Evolutionary conservation across 2,888 invertebrate species (phyloP).

Genomic region (Dynastes maya): DNA sequence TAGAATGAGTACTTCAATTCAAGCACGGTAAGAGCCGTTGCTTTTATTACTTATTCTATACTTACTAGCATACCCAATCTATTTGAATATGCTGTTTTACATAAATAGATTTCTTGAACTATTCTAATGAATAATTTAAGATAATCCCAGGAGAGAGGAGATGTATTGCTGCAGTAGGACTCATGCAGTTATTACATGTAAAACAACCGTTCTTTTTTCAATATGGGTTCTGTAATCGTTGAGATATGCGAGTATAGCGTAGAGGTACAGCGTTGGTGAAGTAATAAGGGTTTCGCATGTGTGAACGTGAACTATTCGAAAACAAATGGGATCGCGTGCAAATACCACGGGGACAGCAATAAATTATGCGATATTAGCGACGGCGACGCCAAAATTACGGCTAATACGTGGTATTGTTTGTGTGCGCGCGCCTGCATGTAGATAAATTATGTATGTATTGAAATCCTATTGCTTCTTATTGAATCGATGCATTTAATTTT

Average conservation of each 20-base stretch:
- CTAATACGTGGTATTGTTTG: conserved; percentile 26
- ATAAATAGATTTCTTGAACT: no score
- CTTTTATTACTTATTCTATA: no score
- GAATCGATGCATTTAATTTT: neutral
- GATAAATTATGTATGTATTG: conserved; percentile 26
- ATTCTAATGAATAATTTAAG: no score
- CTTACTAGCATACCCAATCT: no score
- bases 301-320: conserved; percentile 32
- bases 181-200: no score
- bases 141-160: no score
- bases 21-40: no score
- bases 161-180: no score
- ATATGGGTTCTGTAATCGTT: neutral
- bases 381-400: conserved; percentile 30
- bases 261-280: conserved; percentile 1
- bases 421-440: neutral
- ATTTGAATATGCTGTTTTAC: no score
- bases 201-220: no score
- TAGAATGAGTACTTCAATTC: no score
- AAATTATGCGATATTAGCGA: conserved; percentile 36
- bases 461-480: conserved; percentile 15
- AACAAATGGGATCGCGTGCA: conserved; percentile 34
- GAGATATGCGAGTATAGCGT: conserved; percentile 1
- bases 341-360: conserved; percentile 38
- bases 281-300: conserved; percentile 40